Evolutionary conservation across 2,113 vertebrate species (phyloP).

Genomic region (Cephalopterus ornatus): DNA sequence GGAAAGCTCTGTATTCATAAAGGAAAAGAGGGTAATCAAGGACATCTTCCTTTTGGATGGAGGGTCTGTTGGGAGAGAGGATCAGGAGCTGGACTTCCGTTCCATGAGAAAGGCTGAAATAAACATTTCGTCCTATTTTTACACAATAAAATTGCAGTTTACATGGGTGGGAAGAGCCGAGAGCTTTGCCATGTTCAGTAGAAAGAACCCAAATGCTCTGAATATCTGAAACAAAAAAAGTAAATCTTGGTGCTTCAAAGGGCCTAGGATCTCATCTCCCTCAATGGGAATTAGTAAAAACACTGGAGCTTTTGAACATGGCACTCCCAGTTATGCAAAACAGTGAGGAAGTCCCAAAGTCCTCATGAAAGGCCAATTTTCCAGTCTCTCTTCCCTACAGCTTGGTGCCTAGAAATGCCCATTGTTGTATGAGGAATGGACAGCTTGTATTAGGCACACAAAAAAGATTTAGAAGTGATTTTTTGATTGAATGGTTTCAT

Average conservation of each 20-base stretch:
- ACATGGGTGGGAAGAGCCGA: neutral
- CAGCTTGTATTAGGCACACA: neutral
- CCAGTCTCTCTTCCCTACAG: neutral
- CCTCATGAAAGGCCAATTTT: neutral
- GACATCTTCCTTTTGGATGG: neutral
- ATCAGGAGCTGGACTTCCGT: neutral
- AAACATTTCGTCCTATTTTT: neutral
- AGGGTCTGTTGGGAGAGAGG: neutral
- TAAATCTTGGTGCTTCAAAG: neutral
- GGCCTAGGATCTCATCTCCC: neutral
- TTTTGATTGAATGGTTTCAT: neutral
- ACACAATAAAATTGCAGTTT: neutral
- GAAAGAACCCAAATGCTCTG: neutral
- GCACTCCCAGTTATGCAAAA: neutral
- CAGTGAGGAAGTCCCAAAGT: neutral
- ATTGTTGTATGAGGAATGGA: neutral
- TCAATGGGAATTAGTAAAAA: neutral
- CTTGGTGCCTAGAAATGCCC: neutral
- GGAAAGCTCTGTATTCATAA: neutral
- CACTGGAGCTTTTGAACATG: neutral
- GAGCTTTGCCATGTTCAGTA: neutral
- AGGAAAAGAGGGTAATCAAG: constrained; percentile 15
- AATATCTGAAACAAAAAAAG: neutral
- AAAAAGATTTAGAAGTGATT: neutral
- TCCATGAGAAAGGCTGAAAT: neutral